A percentile compares a stretch with the other conserved stretches of the same genome.
These are phyloP conservation scores for Ceryle rudis DNA, from an alignment of 2,797 vertebrate genomes.

Conservation along the genomic window DNA sequence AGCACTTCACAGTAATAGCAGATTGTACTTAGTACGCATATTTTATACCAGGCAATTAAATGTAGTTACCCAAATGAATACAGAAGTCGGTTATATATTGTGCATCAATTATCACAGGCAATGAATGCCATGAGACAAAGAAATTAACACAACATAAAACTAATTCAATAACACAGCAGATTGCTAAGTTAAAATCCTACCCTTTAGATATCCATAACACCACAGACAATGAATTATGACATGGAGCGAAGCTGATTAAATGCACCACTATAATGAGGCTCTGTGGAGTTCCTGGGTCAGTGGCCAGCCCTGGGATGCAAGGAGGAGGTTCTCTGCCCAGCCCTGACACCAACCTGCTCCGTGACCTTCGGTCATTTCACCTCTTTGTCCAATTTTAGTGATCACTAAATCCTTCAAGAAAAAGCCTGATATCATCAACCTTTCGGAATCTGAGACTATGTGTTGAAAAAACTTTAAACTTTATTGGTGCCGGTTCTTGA, in stretches of 20 bases:
- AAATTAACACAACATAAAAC: conserved; percentile 60
- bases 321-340: background rate
- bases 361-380: background rate
- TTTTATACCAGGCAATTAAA: conserved; percentile 59
- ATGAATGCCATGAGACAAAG: conserved; percentile 46
- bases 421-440: background rate
- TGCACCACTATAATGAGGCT: background rate
- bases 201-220: conserved; percentile 33
- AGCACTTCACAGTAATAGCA: conserved; percentile 46
- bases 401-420: background rate
- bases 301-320: background rate
- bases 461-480: background rate
- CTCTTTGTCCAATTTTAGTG: background rate
- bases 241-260: background rate
- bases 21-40: conserved; percentile 47
- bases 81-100: conserved; percentile 15
- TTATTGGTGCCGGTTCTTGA: background rate
- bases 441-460: background rate
- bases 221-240: background rate
- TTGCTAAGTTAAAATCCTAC: conserved; percentile 47
- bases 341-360: background rate
- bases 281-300: background rate
- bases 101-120: conserved; percentile 57
- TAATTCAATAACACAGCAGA: conserved; percentile 61
- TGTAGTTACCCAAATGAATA: conserved; percentile 61